Evolutionary conservation across 2,797 vertebrate genomes (phyloP).

Genomic region (Cossypha caffra): DNA sequence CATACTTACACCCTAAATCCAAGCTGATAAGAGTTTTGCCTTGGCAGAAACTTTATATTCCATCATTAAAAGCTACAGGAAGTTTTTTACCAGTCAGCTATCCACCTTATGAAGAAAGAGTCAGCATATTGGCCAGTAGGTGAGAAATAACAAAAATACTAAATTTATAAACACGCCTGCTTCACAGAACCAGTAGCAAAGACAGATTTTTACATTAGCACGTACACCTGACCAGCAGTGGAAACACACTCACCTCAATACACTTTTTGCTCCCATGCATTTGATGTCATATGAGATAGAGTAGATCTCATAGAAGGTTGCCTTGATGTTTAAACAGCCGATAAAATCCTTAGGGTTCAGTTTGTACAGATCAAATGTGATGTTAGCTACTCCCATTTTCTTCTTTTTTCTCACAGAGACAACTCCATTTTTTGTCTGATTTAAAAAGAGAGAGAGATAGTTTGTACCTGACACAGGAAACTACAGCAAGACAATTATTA

Average conservation of each 20-base stretch:
- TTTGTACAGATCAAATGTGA: conserved; percentile 87
- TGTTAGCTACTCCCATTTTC: conserved; percentile 82
- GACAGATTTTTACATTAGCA: not conserved
- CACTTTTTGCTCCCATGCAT: conserved; percentile 77
- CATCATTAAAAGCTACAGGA: not conserved
- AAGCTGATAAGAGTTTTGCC: not conserved
- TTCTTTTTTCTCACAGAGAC: conserved; percentile 59
- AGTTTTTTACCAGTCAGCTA: not conserved
- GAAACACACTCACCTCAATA: conserved; percentile 78
- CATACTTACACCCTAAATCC: not conserved
- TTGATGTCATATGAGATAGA: conserved; percentile 83
- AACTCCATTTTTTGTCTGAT: conserved; percentile 61
- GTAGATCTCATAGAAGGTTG: conserved; percentile 84
- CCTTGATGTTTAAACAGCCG: conserved; percentile 83
- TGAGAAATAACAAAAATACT: not conserved
- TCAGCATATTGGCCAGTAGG: not conserved
- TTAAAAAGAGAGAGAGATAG: not conserved
- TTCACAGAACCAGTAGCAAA: not conserved
- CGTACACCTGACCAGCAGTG: accelerated
- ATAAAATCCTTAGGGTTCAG: conserved; percentile 85
- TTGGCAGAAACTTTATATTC: not conserved
- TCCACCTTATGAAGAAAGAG: not conserved
- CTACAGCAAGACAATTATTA: not conserved
- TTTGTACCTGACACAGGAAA: not conserved
- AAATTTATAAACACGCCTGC: not conserved